phyloP scores from a whole-genome alignment of 2,113 vertebrate genomes.

The Falcunculus frontatus region DNA sequence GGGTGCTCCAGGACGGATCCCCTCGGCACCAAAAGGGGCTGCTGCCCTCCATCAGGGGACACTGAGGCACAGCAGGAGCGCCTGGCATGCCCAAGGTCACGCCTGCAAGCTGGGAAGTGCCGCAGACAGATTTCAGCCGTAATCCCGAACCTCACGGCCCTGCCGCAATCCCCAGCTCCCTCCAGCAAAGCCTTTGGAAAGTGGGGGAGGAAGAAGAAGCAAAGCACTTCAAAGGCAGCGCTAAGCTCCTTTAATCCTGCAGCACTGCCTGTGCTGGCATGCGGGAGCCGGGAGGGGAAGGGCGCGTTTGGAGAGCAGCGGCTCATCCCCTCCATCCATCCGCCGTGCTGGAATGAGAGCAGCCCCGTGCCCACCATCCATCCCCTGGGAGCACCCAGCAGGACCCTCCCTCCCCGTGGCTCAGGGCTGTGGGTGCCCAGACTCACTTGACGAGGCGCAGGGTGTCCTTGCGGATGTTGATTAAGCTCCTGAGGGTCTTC shows the following conservation, averaged over 20 bases:
- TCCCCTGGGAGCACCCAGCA: neutral
- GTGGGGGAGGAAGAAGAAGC: neutral
- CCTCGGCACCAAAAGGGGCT: neutral
- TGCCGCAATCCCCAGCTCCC: neutral
- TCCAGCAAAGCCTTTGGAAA: neutral
- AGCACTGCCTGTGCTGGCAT: neutral
- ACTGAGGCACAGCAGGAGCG: neutral
- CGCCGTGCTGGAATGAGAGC: rapidly evolving
- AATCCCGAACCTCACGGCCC: neutral
- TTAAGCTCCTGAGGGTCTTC: constrained; percentile 93
- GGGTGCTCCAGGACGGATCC: neutral
- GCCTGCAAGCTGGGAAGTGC: neutral
- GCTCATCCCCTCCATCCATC: neutral
- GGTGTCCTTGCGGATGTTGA: constrained; percentile 98
- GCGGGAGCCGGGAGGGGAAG: neutral
- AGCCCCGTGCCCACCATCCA: neutral
- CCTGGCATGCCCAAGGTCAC: rapidly evolving
- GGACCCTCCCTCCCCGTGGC: neutral
- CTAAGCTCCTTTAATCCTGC: constrained; percentile 13
- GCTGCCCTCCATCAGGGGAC: neutral
- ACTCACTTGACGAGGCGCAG: constrained; percentile 90
- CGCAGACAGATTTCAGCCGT: neutral
- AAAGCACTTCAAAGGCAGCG: constrained; percentile 44
- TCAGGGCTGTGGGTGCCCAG: rapidly evolving
- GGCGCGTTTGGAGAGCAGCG: neutral